Percentiles rank a stretch among this genome's conserved stretches.
Conservation (phyloP, 2,888 invertebrate species). For the Torymus auratus region DNA sequence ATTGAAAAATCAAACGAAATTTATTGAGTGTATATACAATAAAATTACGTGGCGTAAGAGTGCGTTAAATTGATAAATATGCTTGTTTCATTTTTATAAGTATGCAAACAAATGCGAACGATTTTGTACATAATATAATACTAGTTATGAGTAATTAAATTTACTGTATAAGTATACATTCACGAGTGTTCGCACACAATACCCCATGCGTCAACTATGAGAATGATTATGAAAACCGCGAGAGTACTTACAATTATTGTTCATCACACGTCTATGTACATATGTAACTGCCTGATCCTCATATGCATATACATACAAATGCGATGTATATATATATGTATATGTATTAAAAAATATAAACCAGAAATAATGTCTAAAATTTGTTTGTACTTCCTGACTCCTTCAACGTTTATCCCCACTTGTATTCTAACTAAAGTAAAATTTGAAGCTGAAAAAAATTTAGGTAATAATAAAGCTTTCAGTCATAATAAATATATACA, state of each 20-base stretch:
- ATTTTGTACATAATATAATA: constrained; percentile 45
- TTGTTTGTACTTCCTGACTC: not conserved
- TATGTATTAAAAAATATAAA: constrained; percentile 54
- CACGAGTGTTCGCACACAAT: constrained; percentile 32
- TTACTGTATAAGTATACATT: constrained; percentile 20
- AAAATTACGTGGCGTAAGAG: constrained; percentile 3
- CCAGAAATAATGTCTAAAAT: constrained; percentile 24
- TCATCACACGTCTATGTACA: constrained; percentile 75
- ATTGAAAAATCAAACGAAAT: constrained; percentile 3
- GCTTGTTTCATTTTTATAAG: not conserved
- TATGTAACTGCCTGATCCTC: constrained; percentile 74
- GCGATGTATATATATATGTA: constrained; percentile 60
- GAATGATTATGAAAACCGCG: constrained; percentile 32
- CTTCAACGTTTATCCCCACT: too few species aligned
- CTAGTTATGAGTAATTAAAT: constrained; percentile 18
- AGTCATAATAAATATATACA: too few species aligned
- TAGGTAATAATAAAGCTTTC: too few species aligned
- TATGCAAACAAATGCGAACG: not conserved
- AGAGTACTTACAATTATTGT: constrained; percentile 65
- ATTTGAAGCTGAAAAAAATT: too few species aligned
- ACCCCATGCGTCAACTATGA: constrained; percentile 19
- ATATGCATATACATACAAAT: constrained; percentile 60
- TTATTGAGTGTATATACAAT: constrained; percentile 2
- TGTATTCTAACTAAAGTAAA: too few species aligned
- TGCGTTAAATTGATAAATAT: not conserved